A percentile compares a stretch with the other conserved stretches of the same genome.
phyloP scores from a whole-genome alignment of 2,888 invertebrate species.

The Amphipoea lucens region DNA sequence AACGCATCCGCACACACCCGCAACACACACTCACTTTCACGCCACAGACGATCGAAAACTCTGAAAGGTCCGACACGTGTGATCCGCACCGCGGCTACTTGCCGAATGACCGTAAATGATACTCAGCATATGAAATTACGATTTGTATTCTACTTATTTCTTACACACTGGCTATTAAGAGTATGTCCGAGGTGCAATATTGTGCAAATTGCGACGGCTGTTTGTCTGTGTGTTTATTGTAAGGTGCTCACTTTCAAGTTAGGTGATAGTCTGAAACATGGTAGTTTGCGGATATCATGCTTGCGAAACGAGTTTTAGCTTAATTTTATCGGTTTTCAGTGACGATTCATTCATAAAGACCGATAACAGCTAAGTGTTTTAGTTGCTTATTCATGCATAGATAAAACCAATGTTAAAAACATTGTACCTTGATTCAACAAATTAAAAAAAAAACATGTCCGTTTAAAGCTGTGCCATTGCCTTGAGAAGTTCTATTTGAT shows the following conservation, averaged over 20 bases:
- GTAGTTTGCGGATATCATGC: constrained; percentile 6
- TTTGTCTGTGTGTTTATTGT: constrained; percentile 56
- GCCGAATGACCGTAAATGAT: constrained; percentile 77
- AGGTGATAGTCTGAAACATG: constrained; percentile 11
- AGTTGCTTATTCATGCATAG: constrained; percentile 24
- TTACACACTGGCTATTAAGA: constrained; percentile 59
- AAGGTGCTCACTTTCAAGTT: constrained; percentile 10
- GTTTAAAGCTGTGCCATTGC: not conserved
- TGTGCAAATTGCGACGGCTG: constrained; percentile 53
- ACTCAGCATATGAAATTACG: constrained; percentile 69
- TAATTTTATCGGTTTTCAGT: constrained; percentile 43
- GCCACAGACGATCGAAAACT: constrained; percentile 58
- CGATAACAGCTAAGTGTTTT: constrained; percentile 50
- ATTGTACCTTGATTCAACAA: constrained; percentile 1
- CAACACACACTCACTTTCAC: constrained; percentile 71
- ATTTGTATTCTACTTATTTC: constrained; percentile 60
- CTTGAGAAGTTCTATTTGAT: not conserved
- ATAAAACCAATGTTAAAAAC: not conserved
- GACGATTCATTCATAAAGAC: constrained; percentile 30
- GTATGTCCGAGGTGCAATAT: constrained; percentile 57
- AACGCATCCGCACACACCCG: constrained; percentile 80
- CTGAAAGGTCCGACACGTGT: constrained; percentile 73
- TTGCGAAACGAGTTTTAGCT: constrained; percentile 34
- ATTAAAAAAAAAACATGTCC: not conserved
- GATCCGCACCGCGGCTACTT: constrained; percentile 70